phyloP scores from a whole-genome alignment of 2,797 vertebrate genomes.

The Muscicapa striata region DNA sequence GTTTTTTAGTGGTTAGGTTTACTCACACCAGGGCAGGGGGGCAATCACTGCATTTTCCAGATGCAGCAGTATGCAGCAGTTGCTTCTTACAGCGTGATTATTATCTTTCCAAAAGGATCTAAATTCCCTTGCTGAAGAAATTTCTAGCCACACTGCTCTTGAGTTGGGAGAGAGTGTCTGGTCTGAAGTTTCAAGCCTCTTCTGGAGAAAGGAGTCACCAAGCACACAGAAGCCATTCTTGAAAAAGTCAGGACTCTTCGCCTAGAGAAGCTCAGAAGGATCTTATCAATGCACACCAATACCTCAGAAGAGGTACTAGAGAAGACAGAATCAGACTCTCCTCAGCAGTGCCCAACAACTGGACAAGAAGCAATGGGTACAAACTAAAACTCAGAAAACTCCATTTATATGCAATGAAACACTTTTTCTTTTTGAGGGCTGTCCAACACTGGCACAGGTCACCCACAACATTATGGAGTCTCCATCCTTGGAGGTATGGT shows the following conservation, averaged over 20 bases:
- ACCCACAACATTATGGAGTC: not conserved
- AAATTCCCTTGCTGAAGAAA: not conserved
- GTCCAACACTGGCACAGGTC: not conserved
- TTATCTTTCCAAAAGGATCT: not conserved
- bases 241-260: not conserved
- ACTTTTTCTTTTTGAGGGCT: not conserved
- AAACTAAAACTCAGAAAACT: not conserved
- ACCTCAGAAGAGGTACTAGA: not conserved
- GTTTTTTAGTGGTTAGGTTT: not conserved
- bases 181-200: not conserved
- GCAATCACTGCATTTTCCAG: not conserved
- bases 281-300: not conserved
- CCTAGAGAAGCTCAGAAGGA: not conserved
- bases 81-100: not conserved
- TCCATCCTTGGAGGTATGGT: not conserved
- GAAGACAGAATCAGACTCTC: not conserved
- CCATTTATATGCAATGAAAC: not conserved
- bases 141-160: not conserved
- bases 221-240: not conserved
- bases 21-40: accelerated
- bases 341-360: not conserved
- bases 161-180: not conserved
- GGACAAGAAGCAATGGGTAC: not conserved
- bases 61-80: not conserved
- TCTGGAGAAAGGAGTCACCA: not conserved